Evolutionary conservation across 2,888 invertebrate species (phyloP).

Genomic region (Drosophila glabriapex): DNA sequence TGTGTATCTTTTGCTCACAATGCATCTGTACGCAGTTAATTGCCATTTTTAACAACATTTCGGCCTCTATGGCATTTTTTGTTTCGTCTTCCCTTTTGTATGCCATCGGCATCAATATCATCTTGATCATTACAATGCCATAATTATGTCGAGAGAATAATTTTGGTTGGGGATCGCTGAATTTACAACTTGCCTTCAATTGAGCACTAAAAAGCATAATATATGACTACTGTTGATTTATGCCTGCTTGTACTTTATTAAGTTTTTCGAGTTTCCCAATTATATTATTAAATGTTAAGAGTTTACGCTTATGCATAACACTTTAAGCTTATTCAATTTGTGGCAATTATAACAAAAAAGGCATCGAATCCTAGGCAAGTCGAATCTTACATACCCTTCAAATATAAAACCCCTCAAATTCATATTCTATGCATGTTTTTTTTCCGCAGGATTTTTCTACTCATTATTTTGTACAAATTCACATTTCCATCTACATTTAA

Average conservation of each 20-base stretch:
- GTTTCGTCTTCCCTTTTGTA: conserved; percentile 3
- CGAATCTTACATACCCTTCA: too few species aligned
- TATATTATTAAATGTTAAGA: neutral
- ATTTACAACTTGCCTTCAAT: conserved; percentile 6
- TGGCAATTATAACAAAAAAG: neutral
- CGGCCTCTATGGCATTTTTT: conserved; percentile 19
- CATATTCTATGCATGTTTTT: neutral
- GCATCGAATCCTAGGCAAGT: too few species aligned
- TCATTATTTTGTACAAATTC: neutral
- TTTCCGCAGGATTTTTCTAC: rapidly evolving
- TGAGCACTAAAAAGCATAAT: neutral
- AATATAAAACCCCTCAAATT: too few species aligned
- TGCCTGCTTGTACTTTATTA: neutral
- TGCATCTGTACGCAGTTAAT: conserved; percentile 61
- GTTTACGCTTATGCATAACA: neutral
- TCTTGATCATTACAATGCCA: conserved; percentile 40
- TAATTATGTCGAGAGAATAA: conserved; percentile 51
- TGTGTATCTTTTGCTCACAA: conserved; percentile 16
- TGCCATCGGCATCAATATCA: conserved; percentile 32
- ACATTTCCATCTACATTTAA: neutral
- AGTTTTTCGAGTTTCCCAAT: neutral
- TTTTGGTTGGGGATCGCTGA: conserved; percentile 27
- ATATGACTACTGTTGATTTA: neutral
- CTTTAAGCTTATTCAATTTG: neutral
- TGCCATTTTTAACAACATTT: conserved; percentile 68